These are phyloP conservation scores for Megalops cyprinoides DNA, from an alignment of 2,797 vertebrate genomes.

Conservation along the genomic window DNA sequence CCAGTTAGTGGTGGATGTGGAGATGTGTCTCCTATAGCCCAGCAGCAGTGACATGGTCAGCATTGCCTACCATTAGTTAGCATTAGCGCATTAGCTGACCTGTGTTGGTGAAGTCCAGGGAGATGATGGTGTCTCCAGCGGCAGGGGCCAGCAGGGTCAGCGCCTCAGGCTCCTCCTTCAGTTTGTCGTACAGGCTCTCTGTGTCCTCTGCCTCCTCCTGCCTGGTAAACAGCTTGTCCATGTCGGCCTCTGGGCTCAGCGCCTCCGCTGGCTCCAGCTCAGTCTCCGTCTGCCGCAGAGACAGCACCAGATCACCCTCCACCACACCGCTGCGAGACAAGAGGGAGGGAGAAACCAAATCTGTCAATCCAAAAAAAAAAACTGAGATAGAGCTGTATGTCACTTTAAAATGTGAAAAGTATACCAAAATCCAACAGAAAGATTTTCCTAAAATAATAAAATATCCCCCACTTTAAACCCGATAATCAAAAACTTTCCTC, in stretches of 20 bases:
- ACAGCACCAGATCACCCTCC: conserved; percentile 89
- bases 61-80: too few relatives aligned
- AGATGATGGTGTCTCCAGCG: conserved; percentile 90
- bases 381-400: conserved; percentile 78
- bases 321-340: conserved; percentile 83
- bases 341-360: background rate
- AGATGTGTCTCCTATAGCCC: too few relatives aligned
- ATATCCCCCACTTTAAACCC: too few relatives aligned
- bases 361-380: conserved; percentile 55
- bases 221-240: conserved; percentile 80
- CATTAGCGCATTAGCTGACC: conserved; percentile 83
- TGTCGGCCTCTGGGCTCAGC: conserved; percentile 73
- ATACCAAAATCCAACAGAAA: too few relatives aligned
- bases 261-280: conserved; percentile 29
- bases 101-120: conserved; percentile 86
- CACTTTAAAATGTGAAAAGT: too few relatives aligned
- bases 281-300: conserved; percentile 83
- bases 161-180: conserved; percentile 88
- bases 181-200: conserved; percentile 85
- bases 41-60: too few relatives aligned
- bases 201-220: conserved; percentile 66
- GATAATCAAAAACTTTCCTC: too few relatives aligned
- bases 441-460: too few relatives aligned
- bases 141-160: conserved; percentile 91
- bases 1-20: too few relatives aligned